These are phyloP conservation scores for Euwallacea similis DNA, from an alignment of 1,140 invertebrate genomes.

Conservation along the genomic window DNA sequence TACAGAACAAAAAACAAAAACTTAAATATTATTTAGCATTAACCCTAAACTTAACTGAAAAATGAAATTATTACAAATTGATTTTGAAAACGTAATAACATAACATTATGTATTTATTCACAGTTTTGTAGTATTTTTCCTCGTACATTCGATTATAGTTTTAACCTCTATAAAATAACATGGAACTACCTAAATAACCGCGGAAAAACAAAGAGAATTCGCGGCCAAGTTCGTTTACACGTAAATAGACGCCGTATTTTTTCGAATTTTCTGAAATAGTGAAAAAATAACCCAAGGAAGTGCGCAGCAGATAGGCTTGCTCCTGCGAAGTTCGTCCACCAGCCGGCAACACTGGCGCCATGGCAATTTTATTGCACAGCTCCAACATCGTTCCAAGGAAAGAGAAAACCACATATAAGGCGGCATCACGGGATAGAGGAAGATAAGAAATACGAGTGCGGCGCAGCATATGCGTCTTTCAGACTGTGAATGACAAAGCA, in stretches of 20 bases:
- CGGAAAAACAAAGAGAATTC: constrained; percentile 34
- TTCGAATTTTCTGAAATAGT: constrained; percentile 26
- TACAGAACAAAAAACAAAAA: no score
- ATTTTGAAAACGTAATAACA: no score
- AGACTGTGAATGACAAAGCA: constrained; percentile 39
- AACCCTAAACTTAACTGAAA: no score
- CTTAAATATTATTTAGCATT: no score
- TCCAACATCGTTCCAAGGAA: neutral
- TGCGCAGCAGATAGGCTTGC: constrained; percentile 7
- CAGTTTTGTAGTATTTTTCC: no score
- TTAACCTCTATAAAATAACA: no score
- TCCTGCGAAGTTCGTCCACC: neutral
- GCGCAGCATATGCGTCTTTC: constrained; percentile 27
- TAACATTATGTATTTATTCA: no score
- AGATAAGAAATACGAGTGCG: neutral
- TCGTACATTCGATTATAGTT: no score
- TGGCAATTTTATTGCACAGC: neutral
- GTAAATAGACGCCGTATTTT: constrained; percentile 29
- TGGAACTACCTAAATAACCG: no score
- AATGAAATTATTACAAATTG: no score
- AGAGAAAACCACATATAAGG: neutral
- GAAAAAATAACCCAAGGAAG: constrained; percentile 19
- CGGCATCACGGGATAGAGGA: neutral
- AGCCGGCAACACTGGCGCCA: neutral
- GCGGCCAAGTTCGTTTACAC: constrained; percentile 42